A percentile compares a stretch with the other conserved stretches of the same genome.
phyloP scores from a whole-genome alignment of 2,113 vertebrate species.

The Laticauda colubrina region DNA sequence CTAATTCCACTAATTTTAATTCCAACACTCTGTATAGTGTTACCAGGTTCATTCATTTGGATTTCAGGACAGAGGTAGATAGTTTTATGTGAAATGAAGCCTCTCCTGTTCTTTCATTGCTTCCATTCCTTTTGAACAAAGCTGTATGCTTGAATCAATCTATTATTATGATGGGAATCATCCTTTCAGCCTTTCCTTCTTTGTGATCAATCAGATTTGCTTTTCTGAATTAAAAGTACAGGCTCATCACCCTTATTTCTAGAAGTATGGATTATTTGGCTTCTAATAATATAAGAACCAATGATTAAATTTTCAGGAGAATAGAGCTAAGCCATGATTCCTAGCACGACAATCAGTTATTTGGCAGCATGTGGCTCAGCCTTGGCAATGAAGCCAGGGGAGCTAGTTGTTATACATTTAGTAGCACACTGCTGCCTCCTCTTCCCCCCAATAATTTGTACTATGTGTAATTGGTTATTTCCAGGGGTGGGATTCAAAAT shows the following conservation, averaged over 20 bases:
- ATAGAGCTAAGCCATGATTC: not conserved
- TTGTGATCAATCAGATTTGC: not conserved
- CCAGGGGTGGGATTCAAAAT: too few species aligned
- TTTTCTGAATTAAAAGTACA: not conserved
- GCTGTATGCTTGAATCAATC: not conserved
- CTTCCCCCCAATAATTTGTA: too few species aligned
- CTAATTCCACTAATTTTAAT: not conserved
- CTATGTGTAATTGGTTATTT: too few species aligned
- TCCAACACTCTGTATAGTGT: not conserved
- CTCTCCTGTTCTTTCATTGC: not conserved
- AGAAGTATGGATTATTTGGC: not conserved
- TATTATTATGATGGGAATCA: not conserved
- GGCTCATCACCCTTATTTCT: not conserved
- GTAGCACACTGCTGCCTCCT: too few species aligned
- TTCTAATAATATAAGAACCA: not conserved
- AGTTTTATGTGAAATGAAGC: not conserved
- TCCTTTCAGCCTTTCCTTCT: not conserved
- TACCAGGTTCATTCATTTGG: not conserved
- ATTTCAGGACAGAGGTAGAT: not conserved
- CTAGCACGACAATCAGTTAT: not conserved
- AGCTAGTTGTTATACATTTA: not conserved
- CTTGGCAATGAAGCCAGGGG: not conserved
- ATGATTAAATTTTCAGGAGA: not conserved
- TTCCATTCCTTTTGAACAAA: not conserved
- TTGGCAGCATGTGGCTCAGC: not conserved